Percentiles rank a stretch among this genome's conserved stretches.
phyloP scores from a whole-genome alignment of 2,888 invertebrate species.

The Aleiodes testaceus region DNA sequence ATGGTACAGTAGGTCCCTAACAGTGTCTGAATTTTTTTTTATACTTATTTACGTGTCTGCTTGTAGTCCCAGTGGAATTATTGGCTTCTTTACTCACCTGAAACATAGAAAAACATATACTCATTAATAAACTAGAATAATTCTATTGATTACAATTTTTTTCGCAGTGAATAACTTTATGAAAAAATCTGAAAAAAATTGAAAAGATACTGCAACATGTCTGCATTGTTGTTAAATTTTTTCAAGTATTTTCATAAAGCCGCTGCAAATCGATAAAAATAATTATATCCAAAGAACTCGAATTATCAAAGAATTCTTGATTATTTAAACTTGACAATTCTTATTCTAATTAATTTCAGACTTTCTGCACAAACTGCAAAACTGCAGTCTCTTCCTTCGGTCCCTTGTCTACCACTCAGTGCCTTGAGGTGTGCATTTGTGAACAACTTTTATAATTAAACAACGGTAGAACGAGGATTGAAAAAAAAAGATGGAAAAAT shows the following conservation, averaged over 20 bases:
- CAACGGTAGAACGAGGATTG: slow-evolving; percentile 54
- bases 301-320: too few species aligned
- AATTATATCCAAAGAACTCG: too few species aligned
- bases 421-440: slow-evolving; percentile 43
- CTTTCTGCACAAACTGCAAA: slow-evolving; percentile 48
- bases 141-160: too few species aligned
- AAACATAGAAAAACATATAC: slow-evolving; percentile 54
- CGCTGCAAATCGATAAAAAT: too few species aligned
- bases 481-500: slow-evolving; percentile 49
- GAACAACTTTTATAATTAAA: slow-evolving; percentile 64
- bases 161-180: background rate
- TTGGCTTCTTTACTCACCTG: slow-evolving; percentile 56
- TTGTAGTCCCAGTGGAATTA: slow-evolving; percentile 10
- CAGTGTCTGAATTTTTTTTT: slow-evolving; percentile 32
- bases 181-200: too few species aligned
- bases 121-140: background rate
- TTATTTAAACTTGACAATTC: slow-evolving; percentile 41
- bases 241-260: too few species aligned
- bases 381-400: slow-evolving; percentile 35
- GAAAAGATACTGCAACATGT: too few species aligned
- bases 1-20: slow-evolving; percentile 15
- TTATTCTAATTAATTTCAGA: slow-evolving; percentile 62
- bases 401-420: slow-evolving; percentile 21
- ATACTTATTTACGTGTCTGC: slow-evolving; percentile 13
- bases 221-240: too few species aligned